A percentile compares a stretch with the other conserved stretches of the same genome.
Evolutionary conservation across 2,797 vertebrate genomes (phyloP).

Genomic region (Crocodylus rhombifer): DNA sequence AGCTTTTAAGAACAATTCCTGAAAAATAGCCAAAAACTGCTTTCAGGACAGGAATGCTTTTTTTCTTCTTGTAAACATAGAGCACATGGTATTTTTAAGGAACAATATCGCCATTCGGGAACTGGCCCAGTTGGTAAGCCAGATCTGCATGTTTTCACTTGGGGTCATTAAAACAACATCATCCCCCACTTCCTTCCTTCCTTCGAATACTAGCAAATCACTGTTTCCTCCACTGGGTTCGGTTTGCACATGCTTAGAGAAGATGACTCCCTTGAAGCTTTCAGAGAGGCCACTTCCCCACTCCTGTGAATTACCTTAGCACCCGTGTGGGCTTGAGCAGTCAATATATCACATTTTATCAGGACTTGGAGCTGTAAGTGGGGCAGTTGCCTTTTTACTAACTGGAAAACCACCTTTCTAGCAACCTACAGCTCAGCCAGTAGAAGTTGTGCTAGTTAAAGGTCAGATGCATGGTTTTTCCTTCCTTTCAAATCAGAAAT

Average conservation of each 20-base stretch:
- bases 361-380: neutral
- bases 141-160: neutral
- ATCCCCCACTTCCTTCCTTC: neutral
- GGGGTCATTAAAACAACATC: neutral
- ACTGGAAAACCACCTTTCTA: neutral
- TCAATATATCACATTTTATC: neutral
- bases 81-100: neutral
- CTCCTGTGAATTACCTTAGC: conserved; percentile 11
- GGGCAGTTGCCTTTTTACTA: neutral
- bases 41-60: neutral
- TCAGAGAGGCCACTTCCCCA: neutral
- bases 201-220: neutral
- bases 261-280: neutral
- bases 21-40: neutral
- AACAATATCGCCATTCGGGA: neutral
- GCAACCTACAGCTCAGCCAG: neutral
- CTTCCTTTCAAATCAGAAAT: too few species aligned
- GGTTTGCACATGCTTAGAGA: neutral
- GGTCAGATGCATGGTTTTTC: too few species aligned
- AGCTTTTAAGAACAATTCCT: neutral
- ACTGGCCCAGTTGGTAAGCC: neutral
- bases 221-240: neutral
- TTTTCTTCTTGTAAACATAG: neutral
- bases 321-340: neutral
- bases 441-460: neutral